Evolutionary conservation across 1,140 invertebrate species (phyloP).

Genomic region (Melanaphis sacchari): DNA sequence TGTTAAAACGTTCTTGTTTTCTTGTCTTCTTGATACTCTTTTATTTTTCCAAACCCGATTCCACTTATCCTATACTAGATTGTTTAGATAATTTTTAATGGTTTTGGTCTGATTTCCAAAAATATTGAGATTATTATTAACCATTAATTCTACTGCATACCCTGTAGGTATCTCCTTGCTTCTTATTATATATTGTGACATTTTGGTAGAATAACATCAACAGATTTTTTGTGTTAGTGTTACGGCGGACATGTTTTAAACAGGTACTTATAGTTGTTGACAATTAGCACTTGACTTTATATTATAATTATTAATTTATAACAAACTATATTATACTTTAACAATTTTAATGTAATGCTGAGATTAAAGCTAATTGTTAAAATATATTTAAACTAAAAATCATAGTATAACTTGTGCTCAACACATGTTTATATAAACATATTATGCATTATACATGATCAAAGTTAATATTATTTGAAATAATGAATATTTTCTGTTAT

Average conservation of each 20-base stretch:
- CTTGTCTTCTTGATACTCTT: background rate
- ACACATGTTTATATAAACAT: background rate
- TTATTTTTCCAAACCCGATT: background rate
- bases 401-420: background rate
- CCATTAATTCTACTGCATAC: background rate
- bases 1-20: background rate
- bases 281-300: background rate
- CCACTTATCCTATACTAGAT: background rate
- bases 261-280: background rate
- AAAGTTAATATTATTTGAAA: background rate
- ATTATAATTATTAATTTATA: background rate
- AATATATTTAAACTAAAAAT: background rate
- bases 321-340: background rate
- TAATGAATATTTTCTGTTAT: background rate
- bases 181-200: background rate
- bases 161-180: background rate
- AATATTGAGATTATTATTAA: background rate
- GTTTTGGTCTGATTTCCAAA: background rate
- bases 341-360: background rate
- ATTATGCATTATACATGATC: background rate
- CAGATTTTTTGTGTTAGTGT: background rate
- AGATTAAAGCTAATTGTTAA: background rate
- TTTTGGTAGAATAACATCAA: background rate
- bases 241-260: constrained; percentile 15
- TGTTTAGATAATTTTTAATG: background rate